Percentiles rank a stretch among this genome's conserved stretches.
Evolutionary conservation across 2,888 invertebrate genomes (phyloP).

Genomic region (Hirtodrosophila confusa): DNA sequence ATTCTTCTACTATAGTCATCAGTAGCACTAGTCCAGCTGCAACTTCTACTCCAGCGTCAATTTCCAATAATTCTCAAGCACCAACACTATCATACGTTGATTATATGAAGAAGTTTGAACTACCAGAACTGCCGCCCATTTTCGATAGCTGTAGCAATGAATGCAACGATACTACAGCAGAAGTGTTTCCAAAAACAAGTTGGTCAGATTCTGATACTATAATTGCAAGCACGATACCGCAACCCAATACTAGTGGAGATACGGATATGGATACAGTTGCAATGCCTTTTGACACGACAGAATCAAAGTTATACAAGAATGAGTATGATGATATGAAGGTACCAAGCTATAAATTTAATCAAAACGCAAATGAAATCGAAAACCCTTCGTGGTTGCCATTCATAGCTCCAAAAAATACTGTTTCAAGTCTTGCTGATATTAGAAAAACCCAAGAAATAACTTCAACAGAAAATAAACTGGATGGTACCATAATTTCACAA

Average conservation of each 20-base stretch:
- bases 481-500: background rate
- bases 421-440: background rate
- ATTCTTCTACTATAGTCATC: conserved; percentile 1
- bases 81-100: conserved; percentile 60
- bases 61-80: conserved; percentile 24
- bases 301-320: conserved; percentile 2
- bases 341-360: background rate
- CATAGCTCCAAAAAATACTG: background rate
- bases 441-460: background rate
- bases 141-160: conserved; percentile 32
- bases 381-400: background rate
- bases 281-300: conserved; percentile 6
- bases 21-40: conserved; percentile 14
- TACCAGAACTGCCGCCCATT: conserved; percentile 63
- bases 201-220: background rate
- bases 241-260: background rate
- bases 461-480: background rate
- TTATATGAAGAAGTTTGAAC: conserved; percentile 73
- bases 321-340: background rate
- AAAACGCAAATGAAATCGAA: background rate
- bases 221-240: background rate
- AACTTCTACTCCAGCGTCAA: conserved; percentile 24
- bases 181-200: background rate
- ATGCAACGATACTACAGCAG: background rate
- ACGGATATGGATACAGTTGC: conserved; percentile 1